A percentile compares a stretch with the other conserved stretches of the same genome.
Conservation (phyloP, 2,797 vertebrate species). For the Bradypodion ventrale region DNA sequence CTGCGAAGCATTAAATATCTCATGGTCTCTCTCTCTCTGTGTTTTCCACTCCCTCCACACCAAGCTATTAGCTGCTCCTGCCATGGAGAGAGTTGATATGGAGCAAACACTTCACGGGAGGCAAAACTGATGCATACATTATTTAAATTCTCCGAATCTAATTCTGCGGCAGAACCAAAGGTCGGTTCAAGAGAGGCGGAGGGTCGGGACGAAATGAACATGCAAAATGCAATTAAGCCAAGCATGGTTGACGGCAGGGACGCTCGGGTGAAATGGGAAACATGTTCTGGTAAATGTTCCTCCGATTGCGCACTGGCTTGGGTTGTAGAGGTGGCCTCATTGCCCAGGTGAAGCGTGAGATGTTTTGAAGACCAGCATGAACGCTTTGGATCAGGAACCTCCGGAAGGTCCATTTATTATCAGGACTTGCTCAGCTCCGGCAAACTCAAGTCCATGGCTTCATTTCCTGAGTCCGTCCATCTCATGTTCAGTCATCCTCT, state of each 20-base stretch:
- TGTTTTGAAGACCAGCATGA: neutral
- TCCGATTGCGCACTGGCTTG: too few relatives aligned
- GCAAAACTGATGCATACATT: slow-evolving; percentile 1
- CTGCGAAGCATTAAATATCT: slow-evolving; percentile 4
- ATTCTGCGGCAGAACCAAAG: too few relatives aligned
- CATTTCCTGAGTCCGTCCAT: too few relatives aligned
- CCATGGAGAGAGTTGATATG: neutral
- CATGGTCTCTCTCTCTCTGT: neutral
- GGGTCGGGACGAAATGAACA: neutral
- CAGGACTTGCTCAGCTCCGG: too few relatives aligned
- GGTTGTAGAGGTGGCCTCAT: accelerated
- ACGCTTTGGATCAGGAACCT: too few relatives aligned
- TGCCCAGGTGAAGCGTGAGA: too few relatives aligned
- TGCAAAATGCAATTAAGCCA: neutral
- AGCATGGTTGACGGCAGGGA: neutral
- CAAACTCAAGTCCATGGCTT: too few relatives aligned
- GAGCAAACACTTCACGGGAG: neutral
- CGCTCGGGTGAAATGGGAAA: neutral
- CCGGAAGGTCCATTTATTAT: too few relatives aligned
- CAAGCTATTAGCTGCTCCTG: neutral
- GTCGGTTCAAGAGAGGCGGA: slow-evolving; percentile 37
- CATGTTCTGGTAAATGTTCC: too few relatives aligned
- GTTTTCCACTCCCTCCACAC: neutral
- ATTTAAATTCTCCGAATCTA: slow-evolving; percentile 46
- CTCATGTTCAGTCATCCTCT: too few relatives aligned